Base-by-base conservation (phyloP, 1,140 invertebrate genomes). In the Aporrectodea caliginosa region DNA sequence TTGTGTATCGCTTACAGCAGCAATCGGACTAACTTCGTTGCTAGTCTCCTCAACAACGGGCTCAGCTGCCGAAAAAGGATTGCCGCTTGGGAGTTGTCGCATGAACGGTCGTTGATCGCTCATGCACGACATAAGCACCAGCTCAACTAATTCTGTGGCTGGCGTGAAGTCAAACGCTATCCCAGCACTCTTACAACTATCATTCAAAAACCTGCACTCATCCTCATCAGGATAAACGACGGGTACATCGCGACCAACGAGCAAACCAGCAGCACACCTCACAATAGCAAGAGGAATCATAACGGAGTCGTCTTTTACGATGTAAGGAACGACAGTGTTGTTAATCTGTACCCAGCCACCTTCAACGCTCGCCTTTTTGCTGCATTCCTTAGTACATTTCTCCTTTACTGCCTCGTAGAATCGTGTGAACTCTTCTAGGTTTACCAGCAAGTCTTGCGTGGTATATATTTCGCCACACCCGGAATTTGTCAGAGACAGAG, bases 341-440 rank as follows among this genome's bases (percentile, higher is more conserved):
- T 77, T 77, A n/a, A 77, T 33, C 75, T 77, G 75, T 16, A 68
- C 33, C 75, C 75, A 77, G 6, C 75, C 75, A 27, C 75, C 75
- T n/a, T n/a, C n/a, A n/a, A n/a, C n/a, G 14, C 2, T 32, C 70
- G 43, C 6, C 22, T 58, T 58, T n/a, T n/a, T n/a, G n/a, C 43
- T 58, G 43, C 6, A n/a, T n/a, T n/a, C n/a, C n/a, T n/a, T n/a
- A n/a, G n/a, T n/a, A n/a, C n/a, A n/a, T n/a, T n/a, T n/a, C n/a
- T n/a, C n/a, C 22, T 58, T 58, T 22, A 58, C 6, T 22, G 6
- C 22, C 22, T 58, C 43, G 43, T 58, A 58, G 6, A 58, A 12
- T 58, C 43, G 6, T 58, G 22, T 58, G 22, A 58, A 58, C 43
- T 22, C 43, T 58, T 6, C 43, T 22, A 58, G 22, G 43, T 22